A percentile compares a stretch with the other conserved stretches of the same genome.
These are phyloP conservation scores for Xiphophorus maculatus DNA, from an alignment of 2,113 vertebrate species.

Conservation along the genomic window DNA sequence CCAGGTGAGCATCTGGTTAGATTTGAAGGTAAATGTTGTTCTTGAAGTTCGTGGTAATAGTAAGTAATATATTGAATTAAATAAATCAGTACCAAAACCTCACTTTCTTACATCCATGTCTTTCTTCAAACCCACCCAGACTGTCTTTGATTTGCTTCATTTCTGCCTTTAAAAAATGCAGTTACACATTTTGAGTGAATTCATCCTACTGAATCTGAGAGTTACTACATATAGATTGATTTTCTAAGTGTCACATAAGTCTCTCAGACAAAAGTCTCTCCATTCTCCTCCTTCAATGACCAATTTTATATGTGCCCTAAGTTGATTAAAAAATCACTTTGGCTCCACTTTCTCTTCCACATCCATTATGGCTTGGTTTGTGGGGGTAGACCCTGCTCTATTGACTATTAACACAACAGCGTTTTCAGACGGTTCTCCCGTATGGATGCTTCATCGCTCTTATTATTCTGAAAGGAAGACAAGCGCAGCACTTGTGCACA, in stretches of 20 bases:
- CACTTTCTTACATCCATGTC: too few relatives aligned
- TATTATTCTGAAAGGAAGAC: slow-evolving; percentile 54
- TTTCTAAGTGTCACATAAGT: slow-evolving; percentile 12
- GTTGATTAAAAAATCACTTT: slow-evolving; percentile 40
- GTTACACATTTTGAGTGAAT: not conserved
- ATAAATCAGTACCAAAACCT: too few relatives aligned
- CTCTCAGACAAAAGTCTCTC: slow-evolving; percentile 26
- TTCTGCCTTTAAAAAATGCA: not conserved
- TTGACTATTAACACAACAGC: slow-evolving; percentile 73
- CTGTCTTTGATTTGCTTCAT: not conserved
- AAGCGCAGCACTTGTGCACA: slow-evolving; percentile 40
- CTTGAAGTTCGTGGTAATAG: too few relatives aligned
- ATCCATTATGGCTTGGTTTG: slow-evolving; percentile 45
- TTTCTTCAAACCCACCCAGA: not conserved
- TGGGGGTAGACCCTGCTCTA: slow-evolving; percentile 63
- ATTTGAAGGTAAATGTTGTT: too few relatives aligned
- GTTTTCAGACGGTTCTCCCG: slow-evolving; percentile 72
- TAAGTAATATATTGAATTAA: too few relatives aligned
- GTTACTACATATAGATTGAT: slow-evolving; percentile 6
- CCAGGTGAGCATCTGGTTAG: too few relatives aligned
- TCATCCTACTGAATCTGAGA: not conserved
- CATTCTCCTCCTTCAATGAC: slow-evolving; percentile 16
- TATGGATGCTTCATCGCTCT: slow-evolving; percentile 63
- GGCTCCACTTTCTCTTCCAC: slow-evolving; percentile 40
- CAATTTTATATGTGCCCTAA: slow-evolving; percentile 43